phyloP scores from a whole-genome alignment of 2,888 invertebrate genomes.

The Amiota mariae region DNA sequence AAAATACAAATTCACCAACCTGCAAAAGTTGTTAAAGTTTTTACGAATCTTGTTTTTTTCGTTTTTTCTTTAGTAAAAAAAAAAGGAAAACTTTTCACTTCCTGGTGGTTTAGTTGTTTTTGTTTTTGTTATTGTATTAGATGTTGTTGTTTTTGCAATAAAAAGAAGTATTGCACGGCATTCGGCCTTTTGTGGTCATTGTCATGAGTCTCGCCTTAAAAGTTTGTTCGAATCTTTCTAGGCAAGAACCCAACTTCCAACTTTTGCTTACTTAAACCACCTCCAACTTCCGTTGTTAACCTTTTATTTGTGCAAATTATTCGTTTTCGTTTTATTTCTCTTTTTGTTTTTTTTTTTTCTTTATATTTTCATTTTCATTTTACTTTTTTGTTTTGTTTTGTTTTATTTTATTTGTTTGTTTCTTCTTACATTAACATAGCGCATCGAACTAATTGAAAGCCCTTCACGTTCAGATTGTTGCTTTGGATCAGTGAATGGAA shows the following conservation, averaged over 20 bases:
- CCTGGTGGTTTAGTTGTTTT: slow-evolving; percentile 5
- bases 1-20: slow-evolving; percentile 30
- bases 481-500: too few relatives aligned
- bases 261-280: neutral
- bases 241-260: neutral
- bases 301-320: slow-evolving; percentile 36
- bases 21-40: slow-evolving; percentile 26
- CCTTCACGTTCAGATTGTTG: slow-evolving; percentile 55
- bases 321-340: neutral
- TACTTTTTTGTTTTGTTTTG: slow-evolving; percentile 30
- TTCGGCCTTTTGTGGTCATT: slow-evolving; percentile 25
- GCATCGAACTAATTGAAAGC: slow-evolving; percentile 62
- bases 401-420: slow-evolving; percentile 33
- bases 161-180: neutral
- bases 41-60: neutral
- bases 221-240: slow-evolving; percentile 14
- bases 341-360: slow-evolving; percentile 29
- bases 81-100: slow-evolving; percentile 11
- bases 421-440: slow-evolving; percentile 36
- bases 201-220: slow-evolving; percentile 31
- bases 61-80: neutral
- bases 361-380: slow-evolving; percentile 19
- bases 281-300: slow-evolving; percentile 34
- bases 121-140: neutral
- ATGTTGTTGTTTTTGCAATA: slow-evolving; percentile 1